Percentiles rank a stretch among this genome's conserved stretches.
Evolutionary conservation across 2,797 vertebrate genomes (phyloP).

Genomic region (Mico argentatus): DNA sequence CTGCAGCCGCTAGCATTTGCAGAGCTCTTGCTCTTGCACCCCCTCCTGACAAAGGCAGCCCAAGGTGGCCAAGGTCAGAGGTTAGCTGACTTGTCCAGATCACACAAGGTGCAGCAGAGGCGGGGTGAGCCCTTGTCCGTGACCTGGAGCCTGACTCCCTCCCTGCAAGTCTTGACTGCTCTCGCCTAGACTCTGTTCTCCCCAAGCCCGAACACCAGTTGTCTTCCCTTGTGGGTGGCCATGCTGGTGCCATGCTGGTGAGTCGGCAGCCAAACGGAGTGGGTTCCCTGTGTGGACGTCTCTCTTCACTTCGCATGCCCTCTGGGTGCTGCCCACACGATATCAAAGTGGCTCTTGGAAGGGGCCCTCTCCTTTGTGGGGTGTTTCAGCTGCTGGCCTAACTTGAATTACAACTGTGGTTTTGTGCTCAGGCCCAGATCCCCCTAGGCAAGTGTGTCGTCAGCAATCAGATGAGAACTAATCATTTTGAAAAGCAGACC

Average conservation of each 20-base stretch:
- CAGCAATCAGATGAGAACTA: not conserved
- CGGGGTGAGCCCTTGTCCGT: fast-evolving
- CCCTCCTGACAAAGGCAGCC: not conserved
- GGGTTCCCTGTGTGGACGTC: not conserved
- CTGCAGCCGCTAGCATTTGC: not conserved
- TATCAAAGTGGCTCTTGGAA: not conserved
- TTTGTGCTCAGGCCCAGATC: constrained; percentile 5
- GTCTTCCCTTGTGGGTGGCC: not conserved
- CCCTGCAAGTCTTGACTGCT: not conserved
- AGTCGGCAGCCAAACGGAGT: not conserved
- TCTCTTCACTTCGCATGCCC: not conserved
- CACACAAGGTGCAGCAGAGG: no score
- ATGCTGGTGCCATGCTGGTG: not conserved
- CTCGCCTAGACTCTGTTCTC: not conserved
- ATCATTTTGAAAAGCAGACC: not conserved
- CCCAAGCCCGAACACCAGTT: not conserved
- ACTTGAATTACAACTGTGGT: not conserved
- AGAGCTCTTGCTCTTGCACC: not conserved
- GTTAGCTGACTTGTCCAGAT: not conserved
- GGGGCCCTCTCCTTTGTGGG: constrained; percentile 1
- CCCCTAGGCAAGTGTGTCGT: not conserved
- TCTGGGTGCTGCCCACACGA: not conserved
- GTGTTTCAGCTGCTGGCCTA: not conserved
- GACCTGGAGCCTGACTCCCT: no score
- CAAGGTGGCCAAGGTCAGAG: fast-evolving